phyloP scores from a whole-genome alignment of 2,113 vertebrate genomes.

The Eleginops maclovinus region DNA sequence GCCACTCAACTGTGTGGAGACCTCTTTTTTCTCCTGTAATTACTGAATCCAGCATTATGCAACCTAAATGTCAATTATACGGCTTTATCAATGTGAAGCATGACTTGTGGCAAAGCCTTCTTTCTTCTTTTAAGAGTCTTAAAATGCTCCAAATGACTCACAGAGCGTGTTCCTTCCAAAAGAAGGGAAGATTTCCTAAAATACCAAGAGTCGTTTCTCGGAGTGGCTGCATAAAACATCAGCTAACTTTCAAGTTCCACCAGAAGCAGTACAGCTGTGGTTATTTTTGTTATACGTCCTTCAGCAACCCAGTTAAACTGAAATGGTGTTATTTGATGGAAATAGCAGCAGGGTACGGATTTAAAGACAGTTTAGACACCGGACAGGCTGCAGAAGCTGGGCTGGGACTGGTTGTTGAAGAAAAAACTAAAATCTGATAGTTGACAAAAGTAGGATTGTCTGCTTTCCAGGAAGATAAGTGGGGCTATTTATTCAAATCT shows the following conservation, averaged over 20 bases:
- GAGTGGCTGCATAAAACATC: constrained; percentile 14
- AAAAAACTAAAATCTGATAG: background rate
- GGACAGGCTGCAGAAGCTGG: constrained; percentile 7
- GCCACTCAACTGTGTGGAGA: constrained; percentile 45
- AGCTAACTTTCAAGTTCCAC: constrained; percentile 22
- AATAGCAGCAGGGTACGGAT: constrained; percentile 18
- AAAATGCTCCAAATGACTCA: constrained; percentile 7
- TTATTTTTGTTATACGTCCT: constrained; percentile 50
- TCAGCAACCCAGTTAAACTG: constrained; percentile 26
- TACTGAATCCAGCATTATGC: constrained; percentile 60
- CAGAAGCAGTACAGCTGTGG: constrained; percentile 37
- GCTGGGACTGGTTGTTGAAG: background rate
- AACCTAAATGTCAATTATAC: constrained; percentile 56
- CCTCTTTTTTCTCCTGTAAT: constrained; percentile 29
- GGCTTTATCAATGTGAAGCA: constrained; percentile 36
- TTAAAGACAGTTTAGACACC: constrained; percentile 1
- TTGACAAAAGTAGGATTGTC: background rate
- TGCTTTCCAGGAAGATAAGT: background rate
- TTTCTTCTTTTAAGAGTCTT: constrained; percentile 47
- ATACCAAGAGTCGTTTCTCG: constrained; percentile 37
- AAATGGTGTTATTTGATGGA: constrained; percentile 49
- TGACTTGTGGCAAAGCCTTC: constrained; percentile 37
- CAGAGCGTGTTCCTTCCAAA: constrained; percentile 13
- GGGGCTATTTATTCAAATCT: background rate
- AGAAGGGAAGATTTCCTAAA: constrained; percentile 2